These are phyloP conservation scores for Cisticola juncidis DNA, from an alignment of 2,113 vertebrate species.

Conservation along the genomic window DNA sequence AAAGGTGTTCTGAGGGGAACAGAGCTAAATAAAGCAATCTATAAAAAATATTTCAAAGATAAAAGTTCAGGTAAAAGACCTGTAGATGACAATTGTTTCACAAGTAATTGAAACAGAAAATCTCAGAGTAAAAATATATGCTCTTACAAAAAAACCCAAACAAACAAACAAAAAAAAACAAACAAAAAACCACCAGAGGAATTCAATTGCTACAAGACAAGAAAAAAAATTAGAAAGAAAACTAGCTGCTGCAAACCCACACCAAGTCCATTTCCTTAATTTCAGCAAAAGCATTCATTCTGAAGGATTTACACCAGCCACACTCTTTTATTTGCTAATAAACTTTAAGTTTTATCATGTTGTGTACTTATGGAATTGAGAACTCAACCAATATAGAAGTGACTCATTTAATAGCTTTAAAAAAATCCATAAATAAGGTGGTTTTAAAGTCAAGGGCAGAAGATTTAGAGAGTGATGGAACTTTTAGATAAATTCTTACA, in stretches of 20 bases:
- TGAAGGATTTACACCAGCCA: neutral
- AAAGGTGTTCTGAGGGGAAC: neutral
- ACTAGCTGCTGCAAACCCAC: neutral
- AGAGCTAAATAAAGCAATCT: neutral
- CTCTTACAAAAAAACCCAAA: neutral
- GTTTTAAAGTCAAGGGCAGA: neutral
- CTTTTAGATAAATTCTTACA: neutral
- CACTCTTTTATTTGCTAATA: neutral
- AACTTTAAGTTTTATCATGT: neutral
- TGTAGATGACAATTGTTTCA: neutral
- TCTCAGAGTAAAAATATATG: neutral
- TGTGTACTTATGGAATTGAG: neutral
- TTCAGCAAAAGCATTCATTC: neutral
- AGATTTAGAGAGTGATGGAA: fast-evolving
- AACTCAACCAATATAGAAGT: neutral
- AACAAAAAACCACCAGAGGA: neutral
- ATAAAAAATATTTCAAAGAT: neutral
- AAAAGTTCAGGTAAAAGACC: neutral
- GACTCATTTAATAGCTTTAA: neutral
- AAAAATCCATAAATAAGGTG: neutral
- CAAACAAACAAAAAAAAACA: too few species aligned
- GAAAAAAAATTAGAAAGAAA: neutral
- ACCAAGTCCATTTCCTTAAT: neutral
- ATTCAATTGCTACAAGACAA: neutral
- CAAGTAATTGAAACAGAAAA: neutral